phyloP scores from a whole-genome alignment of 1,140 invertebrate species.

The Apis laboriosa region DNA sequence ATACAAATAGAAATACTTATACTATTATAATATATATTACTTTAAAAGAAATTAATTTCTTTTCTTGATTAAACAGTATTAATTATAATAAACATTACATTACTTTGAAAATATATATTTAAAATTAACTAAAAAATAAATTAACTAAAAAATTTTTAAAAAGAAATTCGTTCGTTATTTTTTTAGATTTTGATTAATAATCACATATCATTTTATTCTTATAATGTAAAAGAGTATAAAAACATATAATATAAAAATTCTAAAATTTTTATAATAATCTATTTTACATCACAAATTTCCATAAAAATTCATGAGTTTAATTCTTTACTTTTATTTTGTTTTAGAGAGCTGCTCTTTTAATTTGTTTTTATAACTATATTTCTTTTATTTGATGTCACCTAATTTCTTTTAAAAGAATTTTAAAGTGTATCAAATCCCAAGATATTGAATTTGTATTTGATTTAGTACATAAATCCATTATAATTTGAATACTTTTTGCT shows the following conservation, averaged over 20 bases:
- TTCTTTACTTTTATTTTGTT: background rate
- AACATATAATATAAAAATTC: background rate
- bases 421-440: constrained; percentile 87
- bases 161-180: background rate
- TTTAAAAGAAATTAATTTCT: background rate
- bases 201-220: background rate
- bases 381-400: constrained; percentile 65
- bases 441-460: constrained; percentile 80
- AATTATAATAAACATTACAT: background rate
- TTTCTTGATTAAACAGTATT: background rate
- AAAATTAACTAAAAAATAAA: background rate
- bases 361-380: constrained; percentile 27
- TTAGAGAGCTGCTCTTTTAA: constrained; percentile 14
- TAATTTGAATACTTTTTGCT: constrained; percentile 81
- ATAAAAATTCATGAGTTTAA: background rate
- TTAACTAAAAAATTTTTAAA: background rate
- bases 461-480: constrained; percentile 88
- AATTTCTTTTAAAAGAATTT: constrained; percentile 62
- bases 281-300: background rate
- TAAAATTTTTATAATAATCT: background rate
- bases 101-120: background rate
- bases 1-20: background rate
- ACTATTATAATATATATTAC: background rate
- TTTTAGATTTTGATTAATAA: background rate
- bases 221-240: constrained; percentile 13